Percentiles rank a stretch among this genome's conserved stretches.
Conservation (phyloP, 2,888 invertebrate species). For the Caenorhabditis sulstoni region DNA sequence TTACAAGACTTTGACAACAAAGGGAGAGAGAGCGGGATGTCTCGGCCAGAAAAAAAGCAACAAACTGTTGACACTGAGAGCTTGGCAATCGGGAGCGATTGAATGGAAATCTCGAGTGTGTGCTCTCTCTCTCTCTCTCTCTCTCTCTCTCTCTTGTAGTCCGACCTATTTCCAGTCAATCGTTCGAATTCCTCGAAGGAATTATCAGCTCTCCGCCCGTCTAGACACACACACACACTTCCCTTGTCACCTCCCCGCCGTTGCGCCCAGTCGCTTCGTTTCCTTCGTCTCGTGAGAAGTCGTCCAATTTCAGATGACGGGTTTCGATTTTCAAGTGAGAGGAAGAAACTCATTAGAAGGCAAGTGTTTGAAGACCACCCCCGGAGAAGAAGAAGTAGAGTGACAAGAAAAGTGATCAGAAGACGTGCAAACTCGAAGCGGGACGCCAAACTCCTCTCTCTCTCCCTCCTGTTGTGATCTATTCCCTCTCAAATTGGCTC, state of each 20-base stretch:
- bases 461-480: slow-evolving; percentile 29
- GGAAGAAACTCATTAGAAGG: slow-evolving; percentile 39
- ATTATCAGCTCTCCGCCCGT: background rate
- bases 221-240: background rate
- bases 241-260: too few relatives aligned
- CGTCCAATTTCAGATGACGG: slow-evolving; percentile 44
- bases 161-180: background rate
- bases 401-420: slow-evolving; percentile 35
- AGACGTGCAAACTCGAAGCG: slow-evolving; percentile 12
- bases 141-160: slow-evolving; percentile 16
- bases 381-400: background rate
- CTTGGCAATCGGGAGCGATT: slow-evolving; percentile 26
- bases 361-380: slow-evolving; percentile 23
- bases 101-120: slow-evolving; percentile 10
- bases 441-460: slow-evolving; percentile 26
- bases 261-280: too few relatives aligned
- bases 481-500: slow-evolving; percentile 47
- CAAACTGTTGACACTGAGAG: slow-evolving; percentile 19
- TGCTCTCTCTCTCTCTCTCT: too few relatives aligned
- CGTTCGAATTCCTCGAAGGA: background rate
- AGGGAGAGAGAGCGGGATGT: slow-evolving; percentile 7
- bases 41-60: slow-evolving; percentile 5
- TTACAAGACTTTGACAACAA: slow-evolving; percentile 24
- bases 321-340: slow-evolving; percentile 45
- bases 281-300: slow-evolving; percentile 5